Base-by-base conservation (phyloP, 2,888 invertebrate genomes). In the Cotesia congregata region DNA sequence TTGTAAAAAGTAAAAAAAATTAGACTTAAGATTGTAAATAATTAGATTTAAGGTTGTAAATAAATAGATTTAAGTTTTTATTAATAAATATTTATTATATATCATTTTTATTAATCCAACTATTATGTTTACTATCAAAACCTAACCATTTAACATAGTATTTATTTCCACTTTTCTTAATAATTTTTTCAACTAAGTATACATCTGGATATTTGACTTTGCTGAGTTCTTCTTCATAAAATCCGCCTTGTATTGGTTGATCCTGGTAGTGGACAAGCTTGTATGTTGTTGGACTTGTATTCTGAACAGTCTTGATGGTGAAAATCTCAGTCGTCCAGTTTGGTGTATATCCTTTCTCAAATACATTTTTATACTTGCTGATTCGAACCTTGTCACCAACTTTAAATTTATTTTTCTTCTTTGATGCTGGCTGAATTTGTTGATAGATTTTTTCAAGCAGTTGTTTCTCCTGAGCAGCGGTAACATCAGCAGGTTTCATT, bases 321-420 rank as follows among this genome's bases (percentile, higher is more conserved):
- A 87, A 88, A 72, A 87, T 74, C 78, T 87, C 87, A 0, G 84
- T 84, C 0, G 84, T 79, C 85, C 85, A 88, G 74, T 83, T 84
- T 0, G 85, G 84, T 50, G 82, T 83, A 69, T 77, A 68, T 12
- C 68, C 30, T 12, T 39, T 20, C 4, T 68, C 41, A 38, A 68
- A 86, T 9, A 65, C 50, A 50, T 50, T 6, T 1, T 50, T 50
- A 9, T 65, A 20, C 12, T 12, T 20, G 50, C 50, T 83, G 40
- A 88, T 83, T 5, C 87, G 79, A 5, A 88, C 88, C 78, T 50
- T 50, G 50, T 88, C 86, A 12, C 84, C 85, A 67, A 85, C 77
- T 79, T 80, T 83, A 38, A 80, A 79, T 80, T 80, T 81, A 1
- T 15, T 9, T 80, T 80, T 81, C 1, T 15, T 9, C 39, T 30